These are phyloP conservation scores for Illadopsis cleaveri DNA, from an alignment of 2,113 vertebrate genomes.

Conservation along the genomic window DNA sequence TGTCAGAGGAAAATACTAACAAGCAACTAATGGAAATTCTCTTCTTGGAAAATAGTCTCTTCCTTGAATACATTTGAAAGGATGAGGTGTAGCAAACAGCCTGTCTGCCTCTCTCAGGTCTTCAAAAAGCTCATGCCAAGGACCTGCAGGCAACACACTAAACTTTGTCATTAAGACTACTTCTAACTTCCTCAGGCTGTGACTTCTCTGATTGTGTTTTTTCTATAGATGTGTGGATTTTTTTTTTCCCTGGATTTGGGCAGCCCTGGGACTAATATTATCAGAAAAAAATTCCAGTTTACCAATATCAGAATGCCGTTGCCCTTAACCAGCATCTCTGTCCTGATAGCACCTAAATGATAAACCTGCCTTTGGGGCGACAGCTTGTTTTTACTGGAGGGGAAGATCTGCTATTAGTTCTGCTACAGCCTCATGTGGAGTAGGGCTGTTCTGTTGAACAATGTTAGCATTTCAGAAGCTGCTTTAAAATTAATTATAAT, in stretches of 20 bases:
- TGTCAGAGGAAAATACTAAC: background rate
- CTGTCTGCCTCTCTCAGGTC: background rate
- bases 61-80: background rate
- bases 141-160: background rate
- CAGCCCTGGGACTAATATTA: background rate
- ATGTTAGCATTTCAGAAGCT: background rate
- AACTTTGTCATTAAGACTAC: background rate
- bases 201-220: background rate
- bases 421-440: background rate
- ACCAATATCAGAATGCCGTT: fast-evolving
- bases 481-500: background rate
- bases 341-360: background rate
- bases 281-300: background rate
- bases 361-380: background rate
- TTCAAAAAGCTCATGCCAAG: background rate
- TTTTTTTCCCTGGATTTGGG: background rate
- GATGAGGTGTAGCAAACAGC: background rate
- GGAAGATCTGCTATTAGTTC: background rate
- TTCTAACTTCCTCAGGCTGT: background rate
- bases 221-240: background rate
- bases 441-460: background rate
- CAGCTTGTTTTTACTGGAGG: background rate
- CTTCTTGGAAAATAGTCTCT: background rate
- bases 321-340: background rate
- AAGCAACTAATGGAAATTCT: background rate